Percentiles rank a stretch among this genome's conserved stretches.
These are phyloP conservation scores for Pachydiplax longipennis DNA, from an alignment of 2,888 invertebrate species.

Conservation along the genomic window DNA sequence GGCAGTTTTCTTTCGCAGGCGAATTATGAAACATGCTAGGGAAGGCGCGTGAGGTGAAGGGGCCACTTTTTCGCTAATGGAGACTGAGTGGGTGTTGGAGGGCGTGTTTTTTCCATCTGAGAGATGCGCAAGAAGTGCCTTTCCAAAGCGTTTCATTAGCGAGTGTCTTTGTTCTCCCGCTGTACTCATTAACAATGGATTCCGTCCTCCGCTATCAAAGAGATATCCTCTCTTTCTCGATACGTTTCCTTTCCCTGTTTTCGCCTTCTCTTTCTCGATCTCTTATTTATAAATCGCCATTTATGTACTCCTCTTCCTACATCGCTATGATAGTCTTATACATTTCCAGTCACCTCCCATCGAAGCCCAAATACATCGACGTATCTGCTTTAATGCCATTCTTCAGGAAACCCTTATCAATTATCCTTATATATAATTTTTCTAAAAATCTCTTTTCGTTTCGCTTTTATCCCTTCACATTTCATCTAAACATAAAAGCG, in stretches of 20 bases:
- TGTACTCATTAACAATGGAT: slow-evolving; percentile 28
- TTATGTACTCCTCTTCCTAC: background rate
- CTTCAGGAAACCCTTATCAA: too few species aligned
- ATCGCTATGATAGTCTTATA: background rate
- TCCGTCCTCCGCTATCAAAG: background rate
- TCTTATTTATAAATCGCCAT: background rate
- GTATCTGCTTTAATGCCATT: too few species aligned
- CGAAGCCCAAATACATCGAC: too few species aligned
- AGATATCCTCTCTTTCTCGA: background rate
- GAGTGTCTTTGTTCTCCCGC: slow-evolving; percentile 18
- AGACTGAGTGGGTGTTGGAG: background rate
- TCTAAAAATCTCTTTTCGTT: too few species aligned
- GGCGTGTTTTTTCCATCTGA: background rate
- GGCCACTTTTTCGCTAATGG: slow-evolving; percentile 3
- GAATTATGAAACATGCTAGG: background rate
- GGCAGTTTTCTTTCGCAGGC: background rate
- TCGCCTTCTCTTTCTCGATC: background rate
- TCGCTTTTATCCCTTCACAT: too few species aligned
- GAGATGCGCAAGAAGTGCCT: slow-evolving; percentile 1
- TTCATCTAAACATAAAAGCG: too few species aligned
- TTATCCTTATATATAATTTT: too few species aligned
- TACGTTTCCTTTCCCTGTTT: background rate
- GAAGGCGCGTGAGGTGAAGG: background rate
- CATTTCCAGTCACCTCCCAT: background rate
- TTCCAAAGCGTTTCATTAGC: slow-evolving; percentile 20